phyloP scores from a whole-genome alignment of 2,888 invertebrate genomes.

The Ectobius pallidus region DNA sequence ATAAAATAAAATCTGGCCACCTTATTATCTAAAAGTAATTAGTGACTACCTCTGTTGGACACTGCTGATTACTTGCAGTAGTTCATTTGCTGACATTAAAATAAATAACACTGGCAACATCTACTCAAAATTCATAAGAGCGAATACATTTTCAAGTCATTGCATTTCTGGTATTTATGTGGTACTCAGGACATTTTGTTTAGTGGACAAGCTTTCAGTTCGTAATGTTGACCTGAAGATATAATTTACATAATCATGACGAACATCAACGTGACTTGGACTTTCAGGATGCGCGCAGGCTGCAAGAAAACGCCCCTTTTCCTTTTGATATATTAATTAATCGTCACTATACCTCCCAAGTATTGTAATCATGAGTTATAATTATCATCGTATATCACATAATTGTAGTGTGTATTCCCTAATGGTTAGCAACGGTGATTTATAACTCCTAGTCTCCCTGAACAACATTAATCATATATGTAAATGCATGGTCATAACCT shows the following conservation, averaged over 20 bases:
- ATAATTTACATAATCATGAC: slow-evolving; percentile 2
- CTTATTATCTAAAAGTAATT: no score
- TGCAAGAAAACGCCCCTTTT: background rate
- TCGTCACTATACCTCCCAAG: slow-evolving; percentile 7
- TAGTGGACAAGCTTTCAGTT: no score
- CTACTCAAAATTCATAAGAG: no score
- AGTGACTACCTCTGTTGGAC: no score
- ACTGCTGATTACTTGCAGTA: no score
- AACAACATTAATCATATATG: background rate
- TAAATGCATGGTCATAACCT: background rate
- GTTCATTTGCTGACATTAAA: no score
- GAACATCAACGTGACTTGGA: background rate
- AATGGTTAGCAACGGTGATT: slow-evolving; percentile 1
- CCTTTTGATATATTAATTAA: slow-evolving; percentile 1
- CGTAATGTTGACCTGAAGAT: no score
- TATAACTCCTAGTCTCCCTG: background rate
- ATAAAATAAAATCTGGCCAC: no score
- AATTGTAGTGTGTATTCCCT: background rate
- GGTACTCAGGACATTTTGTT: no score
- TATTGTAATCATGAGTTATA: background rate
- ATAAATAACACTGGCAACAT: no score
- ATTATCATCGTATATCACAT: slow-evolving; percentile 7
- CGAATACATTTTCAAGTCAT: no score
- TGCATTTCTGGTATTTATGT: no score
- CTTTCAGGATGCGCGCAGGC: background rate